Evolutionary conservation across 2,113 vertebrate genomes (phyloP), one percentile per base, ranked within the genome.

Genomic region (Nannospalax galili): DNA sequence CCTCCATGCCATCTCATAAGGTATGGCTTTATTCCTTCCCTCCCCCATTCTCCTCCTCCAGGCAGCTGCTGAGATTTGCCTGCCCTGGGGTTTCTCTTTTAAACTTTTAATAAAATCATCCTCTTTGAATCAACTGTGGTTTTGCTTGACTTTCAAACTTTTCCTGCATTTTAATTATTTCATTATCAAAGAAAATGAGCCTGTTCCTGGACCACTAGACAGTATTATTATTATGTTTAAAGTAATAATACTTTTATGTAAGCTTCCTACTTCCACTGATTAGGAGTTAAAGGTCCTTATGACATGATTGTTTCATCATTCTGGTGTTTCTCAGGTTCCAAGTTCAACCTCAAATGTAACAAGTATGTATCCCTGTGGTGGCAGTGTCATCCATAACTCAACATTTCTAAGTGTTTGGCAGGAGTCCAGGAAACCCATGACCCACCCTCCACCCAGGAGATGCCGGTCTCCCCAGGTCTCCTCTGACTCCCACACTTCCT

Each of bases 351-450:
- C 37, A 92, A 40, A 74, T n/a, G 74, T 4, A 30, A 28, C 22
- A 40, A 77, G 32, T 15, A 40, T 52, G 3, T 4, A 58, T 72
- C 69, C 40, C 32, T 17, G 67, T 10, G 24, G 79, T 37, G 24
- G 91, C 30, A 89, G 37, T 9, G 20, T 22, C 30, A 69, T 22
- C 12, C 26, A 72, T 7, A 77, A 32, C 58, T 90, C 74, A 30
- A 35, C 45, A 12, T 67, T 82, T 91, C 90, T 92, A 78, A 89
- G 64, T 65, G 32, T 52, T 32, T 86, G 1, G 87, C 78, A 37
- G 72, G 45, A 58, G 65, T 4, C 7, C 26, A 37, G 28, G 35
- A 67, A 90, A 12, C 60, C 64, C 80, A 89, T 0, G 22, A 42
- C 10, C 72, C 67, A 40, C 28, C 12, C 24, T 32, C 32, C 37